Evolutionary conservation across 2,113 vertebrate species (phyloP), one percentile per base, ranked within the genome.

Genomic region (Pyxicephalus adspersus): DNA sequence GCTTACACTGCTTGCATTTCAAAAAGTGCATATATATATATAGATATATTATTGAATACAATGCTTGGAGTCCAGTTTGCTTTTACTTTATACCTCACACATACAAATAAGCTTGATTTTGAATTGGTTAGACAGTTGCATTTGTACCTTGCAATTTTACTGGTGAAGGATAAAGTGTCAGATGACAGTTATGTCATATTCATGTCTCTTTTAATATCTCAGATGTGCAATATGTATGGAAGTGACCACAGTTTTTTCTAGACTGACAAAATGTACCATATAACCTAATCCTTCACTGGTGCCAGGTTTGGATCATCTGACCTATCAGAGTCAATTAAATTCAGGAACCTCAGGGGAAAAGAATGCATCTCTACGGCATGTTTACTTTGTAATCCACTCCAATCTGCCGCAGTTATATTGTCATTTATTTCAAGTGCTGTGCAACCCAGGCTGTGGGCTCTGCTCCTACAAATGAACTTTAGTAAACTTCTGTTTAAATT

Each of bases 321-420:
- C 85, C 86, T 88, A 64, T 82, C 87, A 76, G 83, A 80, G 77
- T 85, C 76, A 83, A 84, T 84, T 86, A 89, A 86, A 86, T 87
- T 84, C 84, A 83, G 15, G 84, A 72, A 87, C 84, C 86, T 85
- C 85, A 51, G 83, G 85, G 83, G 80, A 85, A 84, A 84, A 83
- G 78, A 80, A 88, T 84, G 78, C 58, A 86, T 84, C 87, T 90
- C 88, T 85, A 82, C 86, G 78, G 76, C 86, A 45, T 81, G 82
- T 89, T 45, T 61, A 0, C 84, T 87, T 80, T 83, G 34, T 79
- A 80, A 75, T 81, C 64, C 87, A 78, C 81, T 83, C 19, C 25
- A 86, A 86, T 65, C 22, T 60, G 70, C 23, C 23, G 20, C 20
- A 19, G 18, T 83, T 83, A 67, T 86, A 76, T 80, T 45, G 67